phyloP scores from a whole-genome alignment of 1,140 invertebrate species.

The Zaprionus kolodkinae region DNA sequence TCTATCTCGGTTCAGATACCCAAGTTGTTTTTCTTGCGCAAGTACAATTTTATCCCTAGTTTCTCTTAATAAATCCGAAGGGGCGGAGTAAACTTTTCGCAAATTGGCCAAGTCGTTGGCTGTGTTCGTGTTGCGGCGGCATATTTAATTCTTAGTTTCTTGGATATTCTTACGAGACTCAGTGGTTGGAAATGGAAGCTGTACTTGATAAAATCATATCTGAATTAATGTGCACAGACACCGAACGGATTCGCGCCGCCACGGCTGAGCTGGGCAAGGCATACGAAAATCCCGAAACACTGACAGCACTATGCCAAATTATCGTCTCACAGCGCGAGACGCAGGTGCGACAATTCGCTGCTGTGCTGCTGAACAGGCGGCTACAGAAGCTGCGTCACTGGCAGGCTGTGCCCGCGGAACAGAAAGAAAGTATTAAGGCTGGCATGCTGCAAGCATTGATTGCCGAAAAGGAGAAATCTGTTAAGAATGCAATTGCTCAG shows the following conservation, averaged over 20 bases:
- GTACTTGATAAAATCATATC: constrained; percentile 68
- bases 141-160: constrained; percentile 25
- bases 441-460: constrained; percentile 86
- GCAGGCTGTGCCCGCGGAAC: constrained; percentile 85
- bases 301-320: constrained; percentile 86
- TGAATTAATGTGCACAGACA: constrained; percentile 74
- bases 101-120: constrained; percentile 23
- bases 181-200: constrained; percentile 44
- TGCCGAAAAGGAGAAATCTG: constrained; percentile 87
- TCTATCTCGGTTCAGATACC: no score
- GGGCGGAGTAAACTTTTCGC: no score
- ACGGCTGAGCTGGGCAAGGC: constrained; percentile 87
- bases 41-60: no score
- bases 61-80: no score
- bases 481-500: constrained; percentile 88
- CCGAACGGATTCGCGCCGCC: constrained; percentile 85
- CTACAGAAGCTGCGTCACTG: constrained; percentile 87
- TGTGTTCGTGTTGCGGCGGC: constrained; percentile 24
- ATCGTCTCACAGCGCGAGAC: constrained; percentile 85
- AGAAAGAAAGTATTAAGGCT: constrained; percentile 87
- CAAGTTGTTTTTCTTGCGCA: no score
- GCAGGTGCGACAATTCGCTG: constrained; percentile 89
- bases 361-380: constrained; percentile 87
- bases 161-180: constrained; percentile 3
- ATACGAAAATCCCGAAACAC: constrained; percentile 87